These are phyloP conservation scores for Boloria selene DNA, from an alignment of 2,888 invertebrate genomes.

Conservation along the genomic window DNA sequence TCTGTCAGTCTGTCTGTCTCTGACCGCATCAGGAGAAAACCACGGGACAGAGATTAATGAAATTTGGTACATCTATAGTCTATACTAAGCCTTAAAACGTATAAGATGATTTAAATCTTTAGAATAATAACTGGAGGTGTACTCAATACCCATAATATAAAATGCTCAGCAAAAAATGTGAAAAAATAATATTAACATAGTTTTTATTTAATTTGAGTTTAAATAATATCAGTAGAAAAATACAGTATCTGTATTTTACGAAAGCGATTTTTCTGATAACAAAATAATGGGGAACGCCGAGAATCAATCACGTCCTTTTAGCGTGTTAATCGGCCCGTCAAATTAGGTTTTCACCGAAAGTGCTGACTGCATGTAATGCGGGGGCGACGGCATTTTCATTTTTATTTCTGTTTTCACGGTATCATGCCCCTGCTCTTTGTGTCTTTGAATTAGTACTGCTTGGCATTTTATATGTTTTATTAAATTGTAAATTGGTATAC, in stretches of 20 bases:
- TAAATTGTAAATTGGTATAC: conserved; percentile 26
- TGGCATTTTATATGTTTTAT: conserved; percentile 40
- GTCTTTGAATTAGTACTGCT: conserved; percentile 46
- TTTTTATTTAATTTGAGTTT: not conserved
- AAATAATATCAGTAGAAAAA: not conserved
- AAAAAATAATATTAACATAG: not conserved
- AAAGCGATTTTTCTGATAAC: conserved; percentile 20
- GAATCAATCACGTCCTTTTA: conserved; percentile 43
- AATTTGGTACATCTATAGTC: too few relatives aligned
- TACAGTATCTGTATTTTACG: not conserved
- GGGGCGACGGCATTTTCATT: conserved; percentile 65
- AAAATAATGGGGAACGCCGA: conserved; percentile 28
- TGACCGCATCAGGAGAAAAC: too few relatives aligned
- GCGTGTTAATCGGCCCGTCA: conserved; percentile 77
- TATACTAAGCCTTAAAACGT: too few relatives aligned
- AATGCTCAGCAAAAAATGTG: not conserved
- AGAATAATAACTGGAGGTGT: too few relatives aligned
- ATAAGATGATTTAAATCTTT: too few relatives aligned
- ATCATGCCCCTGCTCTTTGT: conserved; percentile 55
- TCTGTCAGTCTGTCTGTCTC: too few relatives aligned
- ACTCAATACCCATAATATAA: too few relatives aligned
- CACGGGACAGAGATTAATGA: too few relatives aligned
- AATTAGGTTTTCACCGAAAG: conserved; percentile 79
- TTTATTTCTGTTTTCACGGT: conserved; percentile 58
- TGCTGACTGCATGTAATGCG: conserved; percentile 73